These are phyloP conservation scores for Callinectes sapidus DNA, from an alignment of 2,888 invertebrate genomes.

Conservation along the genomic window DNA sequence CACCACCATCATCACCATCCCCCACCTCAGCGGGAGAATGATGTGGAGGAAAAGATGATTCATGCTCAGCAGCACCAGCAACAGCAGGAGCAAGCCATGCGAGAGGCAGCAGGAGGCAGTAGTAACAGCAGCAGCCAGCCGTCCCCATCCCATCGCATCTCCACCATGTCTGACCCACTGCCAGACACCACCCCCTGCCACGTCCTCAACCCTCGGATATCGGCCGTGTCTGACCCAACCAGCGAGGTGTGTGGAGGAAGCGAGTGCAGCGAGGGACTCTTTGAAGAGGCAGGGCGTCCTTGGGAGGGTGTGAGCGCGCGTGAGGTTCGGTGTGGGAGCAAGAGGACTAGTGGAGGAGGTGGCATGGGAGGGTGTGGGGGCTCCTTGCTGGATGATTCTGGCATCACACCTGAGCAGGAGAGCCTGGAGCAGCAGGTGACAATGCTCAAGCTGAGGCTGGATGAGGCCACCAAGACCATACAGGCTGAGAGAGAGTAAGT, in stretches of 20 bases:
- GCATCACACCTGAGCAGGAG: constrained; percentile 69
- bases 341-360: constrained; percentile 47
- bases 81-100: constrained; percentile 32
- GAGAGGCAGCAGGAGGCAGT: constrained; percentile 45
- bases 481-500: constrained; percentile 85
- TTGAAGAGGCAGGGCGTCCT: constrained; percentile 63
- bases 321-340: constrained; percentile 44
- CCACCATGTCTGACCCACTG: constrained; percentile 69
- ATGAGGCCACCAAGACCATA: constrained; percentile 85
- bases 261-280: constrained; percentile 65
- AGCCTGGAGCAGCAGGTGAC: constrained; percentile 67
- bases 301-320: constrained; percentile 45
- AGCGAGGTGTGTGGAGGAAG: constrained; percentile 66
- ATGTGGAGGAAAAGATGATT: constrained; percentile 66
- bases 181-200: constrained; percentile 61
- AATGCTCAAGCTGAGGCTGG: constrained; percentile 81
- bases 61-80: constrained; percentile 46
- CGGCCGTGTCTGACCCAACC: constrained; percentile 69
- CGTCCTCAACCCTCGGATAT: constrained; percentile 62
- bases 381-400: constrained; percentile 60
- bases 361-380: constrained; percentile 41
- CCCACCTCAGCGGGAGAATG: constrained; percentile 63
- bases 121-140: constrained; percentile 69
- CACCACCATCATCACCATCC: constrained; percentile 31
- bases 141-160: constrained; percentile 70